phyloP scores from a whole-genome alignment of 1,140 invertebrate genomes.

The Bathynomus jamesi region DNA sequence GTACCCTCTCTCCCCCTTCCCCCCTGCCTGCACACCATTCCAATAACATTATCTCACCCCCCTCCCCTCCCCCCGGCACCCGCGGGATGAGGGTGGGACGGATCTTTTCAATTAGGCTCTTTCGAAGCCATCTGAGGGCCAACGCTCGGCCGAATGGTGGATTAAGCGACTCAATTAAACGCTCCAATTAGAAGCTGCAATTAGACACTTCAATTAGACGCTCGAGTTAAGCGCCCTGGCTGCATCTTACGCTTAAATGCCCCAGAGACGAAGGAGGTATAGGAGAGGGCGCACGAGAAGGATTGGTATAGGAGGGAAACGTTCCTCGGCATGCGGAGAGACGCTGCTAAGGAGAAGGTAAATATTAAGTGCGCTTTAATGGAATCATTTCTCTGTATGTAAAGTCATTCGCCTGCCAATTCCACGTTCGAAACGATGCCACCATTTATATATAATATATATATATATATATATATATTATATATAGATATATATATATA shows the following conservation, averaged over 20 bases:
- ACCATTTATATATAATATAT: too few relatives aligned
- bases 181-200: slow-evolving; percentile 1
- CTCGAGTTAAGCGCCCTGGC: neutral
- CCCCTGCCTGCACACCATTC: too few relatives aligned
- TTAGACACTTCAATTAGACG: neutral
- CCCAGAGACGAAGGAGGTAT: neutral
- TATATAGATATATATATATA: neutral
- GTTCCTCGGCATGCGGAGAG: neutral
- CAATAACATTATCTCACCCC: too few relatives aligned
- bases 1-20: neutral
- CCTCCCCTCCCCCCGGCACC: too few relatives aligned
- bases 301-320: neutral
- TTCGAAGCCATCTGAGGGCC: neutral
- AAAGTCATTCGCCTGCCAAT: too few relatives aligned
- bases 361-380: neutral
- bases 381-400: too few relatives aligned
- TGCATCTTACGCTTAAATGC: slow-evolving; percentile 1
- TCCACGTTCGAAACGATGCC: too few relatives aligned
- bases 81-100: too few relatives aligned
- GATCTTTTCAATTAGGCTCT: neutral
- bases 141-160: neutral
- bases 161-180: slow-evolving; percentile 1
- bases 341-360: neutral
- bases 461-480: too few relatives aligned
- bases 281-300: neutral